Conservation (phyloP, 2,113 vertebrate genomes). For the Hyperopisus bebe region DNA sequence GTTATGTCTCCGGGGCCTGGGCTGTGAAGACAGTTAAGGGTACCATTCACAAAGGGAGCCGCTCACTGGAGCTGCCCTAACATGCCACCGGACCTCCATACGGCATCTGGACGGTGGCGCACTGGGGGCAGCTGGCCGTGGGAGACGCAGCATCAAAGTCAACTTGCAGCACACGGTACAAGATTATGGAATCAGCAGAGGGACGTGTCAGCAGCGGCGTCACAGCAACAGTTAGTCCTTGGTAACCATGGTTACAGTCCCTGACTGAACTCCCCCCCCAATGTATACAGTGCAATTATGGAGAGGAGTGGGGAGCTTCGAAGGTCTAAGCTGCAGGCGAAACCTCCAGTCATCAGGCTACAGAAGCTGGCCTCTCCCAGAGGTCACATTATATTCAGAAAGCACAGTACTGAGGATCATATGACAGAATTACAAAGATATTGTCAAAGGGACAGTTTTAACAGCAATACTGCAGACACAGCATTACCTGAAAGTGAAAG, state of each 20-base stretch:
- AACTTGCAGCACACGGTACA: slow-evolving; percentile 10
- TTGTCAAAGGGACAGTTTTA: not conserved
- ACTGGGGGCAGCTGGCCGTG: slow-evolving; percentile 17
- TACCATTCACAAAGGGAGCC: not conserved
- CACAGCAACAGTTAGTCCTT: not conserved
- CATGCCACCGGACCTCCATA: not conserved
- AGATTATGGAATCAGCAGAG: not conserved
- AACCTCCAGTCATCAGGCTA: not conserved
- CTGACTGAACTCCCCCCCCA: not conserved
- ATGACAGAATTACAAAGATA: not conserved
- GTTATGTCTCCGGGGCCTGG: not conserved
- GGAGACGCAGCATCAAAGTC: slow-evolving; percentile 16
- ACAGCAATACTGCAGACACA: not conserved
- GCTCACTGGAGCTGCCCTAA: not conserved
- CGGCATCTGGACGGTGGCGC: not conserved
- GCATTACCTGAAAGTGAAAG: not conserved
- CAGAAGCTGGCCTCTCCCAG: not conserved
- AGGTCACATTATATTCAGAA: not conserved
- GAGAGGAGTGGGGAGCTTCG: not conserved
- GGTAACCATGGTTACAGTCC: not conserved
- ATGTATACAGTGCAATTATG: not conserved
- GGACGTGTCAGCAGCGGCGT: slow-evolving; percentile 6
- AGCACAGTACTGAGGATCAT: not conserved
- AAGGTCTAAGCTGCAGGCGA: not conserved
- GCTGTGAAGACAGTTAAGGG: not conserved